Evolutionary conservation across 2,888 invertebrate genomes (phyloP), one percentile per base, ranked within the genome.

Genomic region (Noctua pronuba): DNA sequence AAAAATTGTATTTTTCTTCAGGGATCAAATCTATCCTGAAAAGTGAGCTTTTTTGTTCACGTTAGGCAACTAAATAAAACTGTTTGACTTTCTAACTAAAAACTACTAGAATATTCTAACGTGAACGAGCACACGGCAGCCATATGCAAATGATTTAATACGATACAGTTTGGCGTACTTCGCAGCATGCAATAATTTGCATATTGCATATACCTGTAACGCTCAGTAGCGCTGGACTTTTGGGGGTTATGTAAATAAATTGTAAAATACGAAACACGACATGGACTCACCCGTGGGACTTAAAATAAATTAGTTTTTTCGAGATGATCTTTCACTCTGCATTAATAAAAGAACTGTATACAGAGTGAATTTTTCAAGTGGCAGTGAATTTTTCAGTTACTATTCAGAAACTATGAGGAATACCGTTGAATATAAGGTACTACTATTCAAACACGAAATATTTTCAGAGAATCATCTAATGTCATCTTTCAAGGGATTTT

Each of bases 121-220:
- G 2, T 21, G 28, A 66, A 71, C 46, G 44, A 71, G 38, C 28
- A 24, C 11, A 66, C n/a, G n/a, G 31, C 13, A 66, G 41, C 11
- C 31, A 44, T 46, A 81, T 81, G 75, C 65, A 64, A 69, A 80
- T 80, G 21, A 38, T 60, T 60, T 31, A 75, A 75, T 75, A 69
- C 28, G 35, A 65, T 49, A 28, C 49, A 7, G 55, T 66, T 2
- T 58, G 24, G 24, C 31, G 7, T 62, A 52, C n/a, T 44, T 44
- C 28, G 38, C 18, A 7, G n/a, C 46, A 52, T 75, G 49, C 49
- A 82, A 80, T 58, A 66, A 75, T 75, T 82, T 82, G 69, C 82
- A 82, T 66, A 69, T 60, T 81, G 81, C 44, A 60, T 80, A 31
- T 46, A 31, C 49, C 7, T 52, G 4, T 67, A 16, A 21, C 8